Evolutionary conservation across 2,888 invertebrate species (phyloP), one percentile per base, ranked within the genome.

Genomic region (Drosophila leonis): DNA sequence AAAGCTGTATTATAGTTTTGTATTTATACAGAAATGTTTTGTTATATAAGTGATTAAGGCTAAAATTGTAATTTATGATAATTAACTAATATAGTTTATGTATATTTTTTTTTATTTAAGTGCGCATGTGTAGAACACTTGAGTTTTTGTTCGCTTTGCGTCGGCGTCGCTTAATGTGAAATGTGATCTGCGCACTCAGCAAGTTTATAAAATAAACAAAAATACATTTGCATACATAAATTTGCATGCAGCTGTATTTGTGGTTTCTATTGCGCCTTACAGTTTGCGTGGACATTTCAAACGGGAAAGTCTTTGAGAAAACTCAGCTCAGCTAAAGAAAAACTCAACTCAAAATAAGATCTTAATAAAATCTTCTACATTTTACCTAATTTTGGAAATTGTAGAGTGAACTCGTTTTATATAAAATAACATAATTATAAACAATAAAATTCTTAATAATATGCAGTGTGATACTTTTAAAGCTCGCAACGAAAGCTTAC

Each of bases 171-270:
- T 4, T 48, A 10, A 48, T 29, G 0, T 18, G n/a, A 48, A 55
- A 55, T 55, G 4, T 29, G 39, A 39, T 12, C 18, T 55, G 54
- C 29, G 9, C 8, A 55, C 12, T 55, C 54, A 55, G 54, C 54
- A 55, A 52, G 9, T 24, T 15, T 35, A n/a, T 27, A 33, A 24
- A 39, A 55, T 18, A 55, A 55, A 29, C 37, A 54, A 37, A 24
- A 35, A 9, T 35, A 5, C 20, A 4, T 9, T 15, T n/a, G n/a
- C 9, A 24, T 12, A 35, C 6, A 8, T 12, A 35, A 6, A 8
- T 24, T 13, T 24, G 7, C 24, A 7, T 18, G 15, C 15, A 15
- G 39, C 2, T n/a, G n/a, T 39, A 18, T 31, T 49, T 33, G 13
- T 13, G 8, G 20, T 51, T 20, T 33, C 4, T 12, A 33, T 20